Percentiles rank a stretch among this genome's conserved stretches.
These are phyloP conservation scores for Drosophila takahashii DNA, from an alignment of 1,140 invertebrate genomes.

Conservation along the genomic window DNA sequence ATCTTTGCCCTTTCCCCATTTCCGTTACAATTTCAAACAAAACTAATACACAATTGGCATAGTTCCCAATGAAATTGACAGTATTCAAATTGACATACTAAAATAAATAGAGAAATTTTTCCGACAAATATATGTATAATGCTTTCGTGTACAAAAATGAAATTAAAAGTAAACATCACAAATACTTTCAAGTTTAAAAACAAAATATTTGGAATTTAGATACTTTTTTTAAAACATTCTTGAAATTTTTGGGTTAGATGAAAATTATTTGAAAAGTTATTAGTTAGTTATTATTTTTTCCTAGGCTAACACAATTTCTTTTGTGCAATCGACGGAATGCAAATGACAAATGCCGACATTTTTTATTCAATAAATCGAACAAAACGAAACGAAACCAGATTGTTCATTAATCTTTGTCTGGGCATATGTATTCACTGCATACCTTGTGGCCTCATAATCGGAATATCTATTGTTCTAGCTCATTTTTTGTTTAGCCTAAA, in stretches of 20 bases:
- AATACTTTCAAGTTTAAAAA: too few species aligned
- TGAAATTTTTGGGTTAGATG: too few species aligned
- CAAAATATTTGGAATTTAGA: neutral
- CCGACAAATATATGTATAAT: neutral
- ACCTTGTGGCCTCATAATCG: slow-evolving; percentile 13
- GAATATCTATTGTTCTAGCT: slow-evolving; percentile 8
- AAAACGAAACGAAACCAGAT: neutral
- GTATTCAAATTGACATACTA: neutral
- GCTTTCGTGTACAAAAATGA: neutral
- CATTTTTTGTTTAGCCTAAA: slow-evolving; percentile 6
- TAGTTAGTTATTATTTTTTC: too few species aligned
- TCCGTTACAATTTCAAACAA: slow-evolving; percentile 14
- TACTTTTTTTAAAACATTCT: neutral
- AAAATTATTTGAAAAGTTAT: too few species aligned
- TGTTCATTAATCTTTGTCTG: slow-evolving; percentile 1
- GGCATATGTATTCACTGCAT: neutral
- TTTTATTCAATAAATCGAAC: neutral
- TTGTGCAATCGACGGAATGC: too few species aligned
- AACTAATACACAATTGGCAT: slow-evolving; percentile 35
- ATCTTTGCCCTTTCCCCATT: slow-evolving; percentile 18
- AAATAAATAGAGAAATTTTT: neutral
- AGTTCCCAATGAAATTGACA: slow-evolving; percentile 30
- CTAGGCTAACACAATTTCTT: too few species aligned
- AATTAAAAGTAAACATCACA: neutral
- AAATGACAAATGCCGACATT: neutral